phyloP scores from a whole-genome alignment of 2,888 invertebrate genomes.

The Ochropleura plecta region DNA sequence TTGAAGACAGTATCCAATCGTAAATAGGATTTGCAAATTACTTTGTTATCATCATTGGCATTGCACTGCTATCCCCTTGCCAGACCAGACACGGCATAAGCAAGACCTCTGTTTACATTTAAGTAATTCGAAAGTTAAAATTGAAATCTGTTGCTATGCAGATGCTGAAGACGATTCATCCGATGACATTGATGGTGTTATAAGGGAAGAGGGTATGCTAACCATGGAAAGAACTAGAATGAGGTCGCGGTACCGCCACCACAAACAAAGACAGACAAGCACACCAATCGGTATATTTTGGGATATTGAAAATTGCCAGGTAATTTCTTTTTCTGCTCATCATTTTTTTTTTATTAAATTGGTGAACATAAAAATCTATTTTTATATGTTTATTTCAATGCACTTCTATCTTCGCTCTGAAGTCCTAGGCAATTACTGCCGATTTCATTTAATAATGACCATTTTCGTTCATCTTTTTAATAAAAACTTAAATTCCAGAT shows the following conservation, averaged over 20 bases:
- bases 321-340: conserved; percentile 69
- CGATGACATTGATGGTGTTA: conserved; percentile 78
- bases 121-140: neutral
- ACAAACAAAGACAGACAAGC: conserved; percentile 78
- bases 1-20: conserved; percentile 28
- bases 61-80: conserved; percentile 9
- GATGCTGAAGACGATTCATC: conserved; percentile 87
- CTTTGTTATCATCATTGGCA: conserved; percentile 26
- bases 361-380: neutral
- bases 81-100: neutral
- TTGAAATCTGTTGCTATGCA: conserved; percentile 60
- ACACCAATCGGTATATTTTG: conserved; percentile 96
- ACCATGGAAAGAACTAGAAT: conserved; percentile 80
- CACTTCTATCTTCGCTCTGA: neutral
- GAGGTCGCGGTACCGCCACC: conserved; percentile 84
- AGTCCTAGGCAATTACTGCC: neutral
- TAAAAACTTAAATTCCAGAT: conserved; percentile 87
- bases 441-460: neutral
- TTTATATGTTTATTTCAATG: neutral
- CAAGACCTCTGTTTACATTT: neutral
- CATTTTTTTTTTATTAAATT: neutral
- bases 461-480: no score
- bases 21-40: conserved; percentile 45
- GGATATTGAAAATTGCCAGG: conserved; percentile 98
- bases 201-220: conserved; percentile 78